phyloP scores from a whole-genome alignment of 1,140 invertebrate species.

The Solenopsis fugax region DNA sequence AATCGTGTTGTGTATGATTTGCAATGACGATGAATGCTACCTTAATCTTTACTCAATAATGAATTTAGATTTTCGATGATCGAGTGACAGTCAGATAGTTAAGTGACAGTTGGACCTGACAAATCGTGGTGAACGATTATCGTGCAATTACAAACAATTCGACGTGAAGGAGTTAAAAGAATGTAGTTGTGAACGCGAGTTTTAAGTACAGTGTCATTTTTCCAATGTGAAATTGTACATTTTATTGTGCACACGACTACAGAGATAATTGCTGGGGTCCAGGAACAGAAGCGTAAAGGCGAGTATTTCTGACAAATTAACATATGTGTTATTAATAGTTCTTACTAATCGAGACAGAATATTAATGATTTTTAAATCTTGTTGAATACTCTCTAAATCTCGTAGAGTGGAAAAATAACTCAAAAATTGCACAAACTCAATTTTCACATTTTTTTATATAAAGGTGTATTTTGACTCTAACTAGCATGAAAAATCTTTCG shows the following conservation, averaged over 20 bases:
- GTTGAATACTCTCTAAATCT: too few relatives aligned
- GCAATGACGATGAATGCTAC: background rate
- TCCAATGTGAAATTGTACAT: background rate
- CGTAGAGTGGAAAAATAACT: too few relatives aligned
- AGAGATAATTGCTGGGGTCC: background rate
- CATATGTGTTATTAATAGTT: constrained; percentile 11
- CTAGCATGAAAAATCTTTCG: too few relatives aligned
- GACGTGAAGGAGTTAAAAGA: background rate
- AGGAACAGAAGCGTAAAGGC: constrained; percentile 2
- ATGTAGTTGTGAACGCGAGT: constrained; percentile 3
- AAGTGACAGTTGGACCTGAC: background rate
- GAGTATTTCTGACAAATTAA: constrained; percentile 32
- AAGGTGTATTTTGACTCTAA: too few relatives aligned
- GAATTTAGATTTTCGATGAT: background rate
- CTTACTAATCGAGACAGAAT: background rate
- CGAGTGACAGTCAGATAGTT: background rate
- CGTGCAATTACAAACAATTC: background rate
- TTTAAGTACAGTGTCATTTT: background rate
- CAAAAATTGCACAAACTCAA: too few relatives aligned
- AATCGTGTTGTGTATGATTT: background rate
- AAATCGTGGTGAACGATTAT: background rate
- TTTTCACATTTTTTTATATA: too few relatives aligned
- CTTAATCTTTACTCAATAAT: background rate
- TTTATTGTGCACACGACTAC: background rate
- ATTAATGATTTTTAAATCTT: background rate